These are phyloP conservation scores for Dromiciops gliroides DNA, from an alignment of 2,113 vertebrate species.

Conservation along the genomic window DNA sequence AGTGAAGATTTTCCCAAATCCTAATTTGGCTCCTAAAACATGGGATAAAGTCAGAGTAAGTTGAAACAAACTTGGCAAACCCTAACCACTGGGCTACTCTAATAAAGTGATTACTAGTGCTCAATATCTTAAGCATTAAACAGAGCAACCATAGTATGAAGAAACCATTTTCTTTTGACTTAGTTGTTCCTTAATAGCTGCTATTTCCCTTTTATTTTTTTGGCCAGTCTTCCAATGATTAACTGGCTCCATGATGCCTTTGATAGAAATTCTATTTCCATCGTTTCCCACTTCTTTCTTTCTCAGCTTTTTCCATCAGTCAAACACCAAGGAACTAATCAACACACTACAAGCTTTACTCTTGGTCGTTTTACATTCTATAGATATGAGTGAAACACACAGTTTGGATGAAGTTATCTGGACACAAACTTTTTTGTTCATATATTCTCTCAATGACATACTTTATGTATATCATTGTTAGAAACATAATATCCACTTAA, in stretches of 20 bases:
- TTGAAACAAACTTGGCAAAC: constrained; percentile 32
- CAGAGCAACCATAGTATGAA: background rate
- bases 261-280: background rate
- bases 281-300: background rate
- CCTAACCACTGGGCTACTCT: constrained; percentile 3
- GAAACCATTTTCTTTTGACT: background rate
- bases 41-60: constrained; percentile 10
- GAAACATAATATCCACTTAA: background rate
- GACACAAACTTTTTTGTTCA: background rate
- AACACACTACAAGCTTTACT: background rate
- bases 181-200: background rate
- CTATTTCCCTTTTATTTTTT: background rate
- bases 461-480: background rate
- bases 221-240: background rate
- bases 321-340: background rate
- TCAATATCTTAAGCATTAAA: background rate
- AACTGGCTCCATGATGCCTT: background rate
- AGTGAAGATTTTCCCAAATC: constrained; percentile 14
- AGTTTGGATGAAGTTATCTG: background rate
- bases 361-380: background rate
- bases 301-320: background rate
- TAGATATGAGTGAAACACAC: background rate
- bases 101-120: constrained; percentile 46
- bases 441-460: background rate
- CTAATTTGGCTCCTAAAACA: constrained; percentile 31